These are phyloP conservation scores for Drosophila novamexicana DNA, from an alignment of 1,140 invertebrate species.

Conservation along the genomic window DNA sequence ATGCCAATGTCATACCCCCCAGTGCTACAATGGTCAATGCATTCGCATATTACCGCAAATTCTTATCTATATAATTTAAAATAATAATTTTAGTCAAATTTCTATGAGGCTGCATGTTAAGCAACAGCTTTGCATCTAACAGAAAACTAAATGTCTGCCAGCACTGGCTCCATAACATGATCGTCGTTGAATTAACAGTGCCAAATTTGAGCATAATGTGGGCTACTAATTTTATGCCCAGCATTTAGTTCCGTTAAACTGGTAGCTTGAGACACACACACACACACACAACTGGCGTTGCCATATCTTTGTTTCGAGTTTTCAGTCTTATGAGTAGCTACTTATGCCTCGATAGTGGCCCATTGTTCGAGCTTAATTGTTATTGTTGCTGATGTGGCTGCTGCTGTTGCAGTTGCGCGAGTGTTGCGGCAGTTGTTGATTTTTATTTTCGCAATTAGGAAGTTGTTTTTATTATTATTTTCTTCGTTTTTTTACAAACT, in stretches of 20 bases:
- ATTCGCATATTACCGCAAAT: background rate
- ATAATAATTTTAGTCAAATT: too few relatives aligned
- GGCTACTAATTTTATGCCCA: background rate
- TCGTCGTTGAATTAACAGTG: background rate
- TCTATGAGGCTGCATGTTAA: background rate
- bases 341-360: constrained; percentile 3
- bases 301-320: background rate
- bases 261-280: too few relatives aligned
- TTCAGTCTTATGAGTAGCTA: background rate
- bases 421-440: constrained; percentile 58
- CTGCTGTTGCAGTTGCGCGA: constrained; percentile 5
- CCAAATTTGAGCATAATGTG: background rate
- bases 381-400: constrained; percentile 25
- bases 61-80: background rate
- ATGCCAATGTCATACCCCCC: constrained; percentile 5
- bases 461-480: constrained; percentile 70
- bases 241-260: background rate
- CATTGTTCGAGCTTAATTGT: constrained; percentile 26
- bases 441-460: constrained; percentile 80
- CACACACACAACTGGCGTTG: too few relatives aligned
- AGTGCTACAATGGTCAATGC: constrained; percentile 36
- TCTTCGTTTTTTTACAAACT: constrained; percentile 49
- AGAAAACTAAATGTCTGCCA: background rate
- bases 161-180: background rate
- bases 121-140: background rate